A percentile compares a stretch with the other conserved stretches of the same genome.
phyloP scores from a whole-genome alignment of 2,888 invertebrate species.

The Leptopilina myrica region DNA sequence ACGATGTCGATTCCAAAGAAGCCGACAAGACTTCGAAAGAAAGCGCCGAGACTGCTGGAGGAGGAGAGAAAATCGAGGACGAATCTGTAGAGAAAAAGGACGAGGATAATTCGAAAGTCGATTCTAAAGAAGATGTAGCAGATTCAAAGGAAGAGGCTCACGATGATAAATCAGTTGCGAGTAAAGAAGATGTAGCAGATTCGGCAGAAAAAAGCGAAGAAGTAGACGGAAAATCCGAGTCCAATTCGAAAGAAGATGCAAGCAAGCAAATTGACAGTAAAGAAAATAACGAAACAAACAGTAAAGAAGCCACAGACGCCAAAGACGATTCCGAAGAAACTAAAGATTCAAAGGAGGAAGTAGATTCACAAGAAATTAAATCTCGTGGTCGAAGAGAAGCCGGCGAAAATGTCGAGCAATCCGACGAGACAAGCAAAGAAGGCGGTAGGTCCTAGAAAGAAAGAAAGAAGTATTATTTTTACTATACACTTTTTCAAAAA shows the following conservation, averaged over 20 bases:
- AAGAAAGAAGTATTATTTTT: not conserved
- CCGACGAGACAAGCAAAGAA: not conserved
- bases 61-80: conserved; percentile 51
- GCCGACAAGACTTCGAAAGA: conserved; percentile 59
- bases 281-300: conserved; percentile 27
- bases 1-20: conserved; percentile 61
- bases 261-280: conserved; percentile 38
- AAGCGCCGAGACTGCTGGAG: conserved; percentile 64
- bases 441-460: conserved; percentile 29
- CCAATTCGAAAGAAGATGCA: conserved; percentile 52
- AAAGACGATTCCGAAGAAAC: conserved; percentile 55
- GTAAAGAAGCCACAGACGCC: conserved; percentile 45
- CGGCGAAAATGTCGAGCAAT: not conserved
- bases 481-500: too few relatives aligned
- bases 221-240: conserved; percentile 50
- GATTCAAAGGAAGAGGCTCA: conserved; percentile 55
- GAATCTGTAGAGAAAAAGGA: conserved; percentile 62
- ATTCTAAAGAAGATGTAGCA: conserved; percentile 51
- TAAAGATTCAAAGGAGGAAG: conserved; percentile 26
- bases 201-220: conserved; percentile 42
- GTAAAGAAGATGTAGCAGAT: conserved; percentile 43
- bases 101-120: conserved; percentile 31
- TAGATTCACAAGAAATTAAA: conserved; percentile 42
- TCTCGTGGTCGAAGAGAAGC: not conserved
- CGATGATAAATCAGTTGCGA: conserved; percentile 53